Evolutionary conservation across 1,140 invertebrate genomes (phyloP).

Genomic region (Hycleus cichorii): DNA sequence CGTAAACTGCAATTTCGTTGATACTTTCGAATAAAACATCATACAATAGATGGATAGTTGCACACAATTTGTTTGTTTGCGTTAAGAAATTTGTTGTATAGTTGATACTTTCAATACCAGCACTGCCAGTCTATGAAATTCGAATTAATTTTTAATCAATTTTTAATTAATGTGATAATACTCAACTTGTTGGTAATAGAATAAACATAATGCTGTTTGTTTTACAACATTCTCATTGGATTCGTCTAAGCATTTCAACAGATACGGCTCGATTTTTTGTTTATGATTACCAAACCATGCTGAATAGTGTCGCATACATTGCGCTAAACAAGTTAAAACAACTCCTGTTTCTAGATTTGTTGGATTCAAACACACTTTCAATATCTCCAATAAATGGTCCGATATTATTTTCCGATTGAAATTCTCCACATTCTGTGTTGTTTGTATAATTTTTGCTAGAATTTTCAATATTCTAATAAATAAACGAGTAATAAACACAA

Average conservation of each 20-base stretch:
- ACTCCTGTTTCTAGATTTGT: not conserved
- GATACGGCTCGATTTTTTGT: constrained; percentile 2
- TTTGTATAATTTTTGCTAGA: constrained; percentile 1
- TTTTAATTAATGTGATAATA: not conserved
- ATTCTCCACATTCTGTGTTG: not conserved
- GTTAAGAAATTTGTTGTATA: constrained; percentile 19
- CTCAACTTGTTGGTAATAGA: not conserved
- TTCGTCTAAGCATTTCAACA: not conserved
- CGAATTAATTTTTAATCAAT: constrained; percentile 1
- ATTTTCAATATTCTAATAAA: not conserved
- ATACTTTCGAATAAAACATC: constrained; percentile 21
- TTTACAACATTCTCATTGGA: not conserved
- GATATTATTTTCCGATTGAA: constrained; percentile 1
- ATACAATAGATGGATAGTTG: constrained; percentile 19
- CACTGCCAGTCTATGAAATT: constrained; percentile 22
- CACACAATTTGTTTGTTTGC: constrained; percentile 22
- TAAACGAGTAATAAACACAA: not conserved
- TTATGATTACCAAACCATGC: constrained; percentile 8
- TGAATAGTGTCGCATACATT: constrained; percentile 3
- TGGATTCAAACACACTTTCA: not conserved
- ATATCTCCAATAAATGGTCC: not conserved
- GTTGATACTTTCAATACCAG: constrained; percentile 20
- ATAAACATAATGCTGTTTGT: not conserved
- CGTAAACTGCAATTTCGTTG: constrained; percentile 13
- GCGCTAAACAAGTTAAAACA: not conserved